These are phyloP conservation scores for Aegotheles bennettii DNA, from an alignment of 2,113 vertebrate genomes.

Conservation along the genomic window DNA sequence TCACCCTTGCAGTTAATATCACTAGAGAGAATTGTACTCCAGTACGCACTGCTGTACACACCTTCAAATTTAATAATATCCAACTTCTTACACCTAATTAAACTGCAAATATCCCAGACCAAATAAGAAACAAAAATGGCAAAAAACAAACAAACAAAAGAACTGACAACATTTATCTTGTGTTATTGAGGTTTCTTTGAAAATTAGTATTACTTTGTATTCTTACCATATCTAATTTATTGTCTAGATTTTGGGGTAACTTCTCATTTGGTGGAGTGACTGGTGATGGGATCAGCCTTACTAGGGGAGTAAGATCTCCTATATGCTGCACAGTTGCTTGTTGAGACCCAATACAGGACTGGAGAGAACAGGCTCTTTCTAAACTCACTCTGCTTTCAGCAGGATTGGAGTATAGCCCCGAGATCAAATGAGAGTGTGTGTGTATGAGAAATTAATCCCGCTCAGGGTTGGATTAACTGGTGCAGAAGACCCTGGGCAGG, in stretches of 20 bases:
- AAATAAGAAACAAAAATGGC: background rate
- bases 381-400: background rate
- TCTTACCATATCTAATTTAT: background rate
- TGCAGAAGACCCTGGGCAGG: constrained; percentile 38
- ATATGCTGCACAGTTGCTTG: background rate
- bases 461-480: constrained; percentile 34
- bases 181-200: background rate
- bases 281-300: background rate
- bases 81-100: background rate
- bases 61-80: background rate
- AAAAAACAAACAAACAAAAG: too few species aligned
- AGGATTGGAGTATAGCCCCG: background rate
- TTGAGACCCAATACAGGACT: background rate
- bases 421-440: background rate
- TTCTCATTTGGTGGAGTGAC: background rate
- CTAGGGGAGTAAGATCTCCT: background rate
- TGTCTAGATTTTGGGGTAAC: background rate
- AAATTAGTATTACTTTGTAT: background rate
- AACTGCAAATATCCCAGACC: background rate
- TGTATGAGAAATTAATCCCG: background rate
- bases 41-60: background rate
- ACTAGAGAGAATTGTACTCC: background rate
- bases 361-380: background rate
- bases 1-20: background rate
- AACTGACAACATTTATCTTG: background rate